Evolutionary conservation across 23 tunicate genomes (phyloP), one percentile per base, ranked within the genome.

Genomic region (Ciona savignyi): DNA sequence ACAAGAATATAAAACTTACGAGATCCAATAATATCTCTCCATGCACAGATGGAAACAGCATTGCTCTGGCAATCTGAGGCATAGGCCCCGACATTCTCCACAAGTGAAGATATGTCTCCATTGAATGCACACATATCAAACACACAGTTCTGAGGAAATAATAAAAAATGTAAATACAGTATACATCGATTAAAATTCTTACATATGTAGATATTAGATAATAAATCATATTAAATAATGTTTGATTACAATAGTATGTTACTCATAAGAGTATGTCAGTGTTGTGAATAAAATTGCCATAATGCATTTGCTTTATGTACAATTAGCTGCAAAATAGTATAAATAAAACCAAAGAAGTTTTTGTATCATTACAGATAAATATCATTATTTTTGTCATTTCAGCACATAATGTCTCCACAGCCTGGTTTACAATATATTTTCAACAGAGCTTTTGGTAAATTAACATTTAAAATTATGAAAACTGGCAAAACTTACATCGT

Each of bases 61-160:
- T 66, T 28, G 25, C 51, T 3, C 62, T 78, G 83, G 33, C 91
- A 85, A 9, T 51, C 60, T 0, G 72, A 20, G 6, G 91, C 91
- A 61, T 85, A 85, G 1, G 70, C 70, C 49, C 33, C 91, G 9
- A 78, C 83, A 60, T 51, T 78, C 15, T 51, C 32, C 2, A 28
- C 70, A 1, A 74, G 70, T 29, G 73, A 70, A 6, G 68, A 32
- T 20, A 51, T 21, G 6, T 78, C 80, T 23, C 83, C 83, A 27
- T 60, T 51, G n/a, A 73, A 73, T 2, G 91, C 91, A 60, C 91
- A 85, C 49, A 85, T 60, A 78, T 85, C 91, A 34, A 64, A 78
- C 23, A 85, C 83, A 66, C 91, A 85, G 33, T 85, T 63, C 91
- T 85, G 29, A 3, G 32, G 34, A 34, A 73, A 1, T 15, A 70